A percentile compares a stretch with the other conserved stretches of the same genome.
phyloP scores from a whole-genome alignment of 1,140 invertebrate genomes.

The Euwallacea fornicatus region DNA sequence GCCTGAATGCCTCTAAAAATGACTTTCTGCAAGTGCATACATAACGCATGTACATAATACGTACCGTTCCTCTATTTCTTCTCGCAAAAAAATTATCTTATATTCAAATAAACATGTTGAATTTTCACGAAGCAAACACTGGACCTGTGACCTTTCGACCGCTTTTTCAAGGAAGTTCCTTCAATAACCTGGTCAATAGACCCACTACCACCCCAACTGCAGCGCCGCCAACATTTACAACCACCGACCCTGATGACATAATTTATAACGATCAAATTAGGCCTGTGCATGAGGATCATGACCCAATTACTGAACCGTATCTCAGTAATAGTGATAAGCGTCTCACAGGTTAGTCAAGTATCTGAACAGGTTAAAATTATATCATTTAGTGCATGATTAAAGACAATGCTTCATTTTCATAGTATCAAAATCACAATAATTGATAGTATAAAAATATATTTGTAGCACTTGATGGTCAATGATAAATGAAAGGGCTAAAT shows the following conservation, averaged over 20 bases:
- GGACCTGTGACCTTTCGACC: constrained; percentile 16
- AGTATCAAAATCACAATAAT: no score
- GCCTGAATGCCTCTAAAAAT: no score
- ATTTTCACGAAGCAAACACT: constrained; percentile 10
- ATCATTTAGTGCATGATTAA: not conserved
- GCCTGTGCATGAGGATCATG: constrained; percentile 39
- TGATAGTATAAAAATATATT: no score
- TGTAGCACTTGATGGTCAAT: no score
- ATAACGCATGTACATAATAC: no score
- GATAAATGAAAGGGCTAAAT: no score
- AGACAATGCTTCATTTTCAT: no score
- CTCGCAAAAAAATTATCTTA: no score
- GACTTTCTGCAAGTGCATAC: no score
- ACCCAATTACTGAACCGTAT: constrained; percentile 39
- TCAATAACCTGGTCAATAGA: constrained; percentile 9
- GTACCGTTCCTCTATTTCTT: no score
- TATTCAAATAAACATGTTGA: no score
- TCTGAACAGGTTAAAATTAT: not conserved
- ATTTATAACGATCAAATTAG: constrained; percentile 37
- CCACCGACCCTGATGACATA: constrained; percentile 36
- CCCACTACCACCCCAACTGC: constrained; percentile 8
- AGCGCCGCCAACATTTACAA: constrained; percentile 2
- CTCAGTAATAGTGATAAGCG: constrained; percentile 19
- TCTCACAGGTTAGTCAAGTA: constrained; percentile 26
- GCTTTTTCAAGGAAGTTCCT: constrained; percentile 22